Evolutionary conservation across 2,113 vertebrate genomes (phyloP), one percentile per base, ranked within the genome.

Genomic region (Phylloscopus trochiloides): DNA sequence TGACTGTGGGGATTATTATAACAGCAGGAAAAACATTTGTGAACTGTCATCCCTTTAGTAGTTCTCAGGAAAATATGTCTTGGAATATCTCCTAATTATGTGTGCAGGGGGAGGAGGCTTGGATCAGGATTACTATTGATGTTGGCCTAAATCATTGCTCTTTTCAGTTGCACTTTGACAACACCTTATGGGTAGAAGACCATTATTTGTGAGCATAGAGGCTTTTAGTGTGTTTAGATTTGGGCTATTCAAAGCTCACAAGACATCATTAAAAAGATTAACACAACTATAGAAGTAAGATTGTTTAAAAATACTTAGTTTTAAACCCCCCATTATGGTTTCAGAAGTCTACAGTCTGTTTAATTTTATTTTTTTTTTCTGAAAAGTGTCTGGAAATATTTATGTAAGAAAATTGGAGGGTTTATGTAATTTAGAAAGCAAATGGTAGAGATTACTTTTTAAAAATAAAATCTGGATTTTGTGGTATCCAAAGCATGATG

Each of bases 41-140:
- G 90, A 95, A 68, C 78, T 86, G 57, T 86, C 81, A 79, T 92
- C 71, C 73, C 29, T 91, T 92, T 92, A 58, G 50, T 83, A 76
- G 42, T 66, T 72, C 59, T 73, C 77, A 58, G 62, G 58, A 81
- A 92, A 94, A 92, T 61, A 62, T 55, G 36, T 86, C 85, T 93
- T 66, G 87, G 92, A 94, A 76, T 95, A 71, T 73, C 61, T 97
- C 89, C 81, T 90, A 86, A 94, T 94, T 78, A 84, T 86, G 66
- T 89, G 78, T 92, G 83, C 63, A 32, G 43, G 51, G 58, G 92
- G 67, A 83, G 67, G 78, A 86, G 75, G 77, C 58, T 94, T 90
- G 90, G 82, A 92, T 90, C 40, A 6, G 67, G 62, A 79, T 90
- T 91, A 28, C 77, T 93, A 45, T 88, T 96, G 93, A 58, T 90